Evolutionary conservation across 2,113 vertebrate genomes (phyloP), one percentile per base, ranked within the genome.

Genomic region (Aegypius monachus): DNA sequence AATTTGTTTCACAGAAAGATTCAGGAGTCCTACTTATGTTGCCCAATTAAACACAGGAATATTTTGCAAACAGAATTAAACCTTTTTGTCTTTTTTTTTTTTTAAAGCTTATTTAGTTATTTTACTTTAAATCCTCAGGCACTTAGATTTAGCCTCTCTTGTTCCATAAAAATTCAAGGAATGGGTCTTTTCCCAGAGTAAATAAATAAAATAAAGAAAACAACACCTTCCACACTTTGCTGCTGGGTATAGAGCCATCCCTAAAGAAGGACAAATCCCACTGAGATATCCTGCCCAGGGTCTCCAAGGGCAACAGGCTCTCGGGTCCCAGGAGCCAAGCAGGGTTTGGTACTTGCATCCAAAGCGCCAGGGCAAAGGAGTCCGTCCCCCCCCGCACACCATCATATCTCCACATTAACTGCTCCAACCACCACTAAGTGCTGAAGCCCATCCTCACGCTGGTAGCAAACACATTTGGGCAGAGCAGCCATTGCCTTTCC

Each of bases 361-460:
- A 61, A 59, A 63, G 36, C 14, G 72, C 74, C 66, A 42, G 45
- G 32, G 52, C 11, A 12, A 22, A 59, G 22, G 13, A 65, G 7
- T 13, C 5, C 7, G 9, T 6, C 11, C 9, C 6, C 11, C 18
- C 16, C 11, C 4, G 0, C 40, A 17, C 9, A 7, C 26, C 5
- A 4, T 8, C 0, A 0, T 21, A 36, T 16, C 32, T 19, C 65
- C 66, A 27, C 34, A 26, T 15, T 0, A 32, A 15, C 40, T 26
- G 31, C 55, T 83, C 32, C 87, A 50, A 0, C 27, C 27, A 43
- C 68, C 65, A 12, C 8, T 0, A 16, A 62, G 56, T 0, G 7
- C 21, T 3, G 0, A 48, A 85, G 7, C 36, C 43, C 5, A 2
- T 25, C 67, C 42, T 63, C n/a, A 3, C 2, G 0, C 42, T 25